Base-by-base conservation (phyloP, 2,888 invertebrate genomes). In the Dolichopus griseipennis region DNA sequence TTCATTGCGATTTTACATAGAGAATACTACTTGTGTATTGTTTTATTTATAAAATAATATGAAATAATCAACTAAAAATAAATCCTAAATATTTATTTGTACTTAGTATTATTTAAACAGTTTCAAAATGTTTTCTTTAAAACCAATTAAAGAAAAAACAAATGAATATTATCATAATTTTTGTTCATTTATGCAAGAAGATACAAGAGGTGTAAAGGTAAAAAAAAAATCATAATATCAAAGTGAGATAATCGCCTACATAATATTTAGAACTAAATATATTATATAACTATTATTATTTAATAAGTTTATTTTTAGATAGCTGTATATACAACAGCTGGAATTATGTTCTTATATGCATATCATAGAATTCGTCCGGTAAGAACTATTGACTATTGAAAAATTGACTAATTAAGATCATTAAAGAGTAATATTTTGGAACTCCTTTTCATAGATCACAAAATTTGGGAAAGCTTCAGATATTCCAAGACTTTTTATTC, bases 401-500 rank as follows among this genome's bases (percentile, higher is more conserved):
- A 61, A 20, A 10, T 20, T 61, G 20, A 18, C 27, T 4, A 27
- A 27, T 27, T 27, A 4, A 27, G 27, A 4, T 20, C 10, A 62
- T 22, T 22, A 62, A 21, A 61, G 15, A 12, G n/a, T n/a, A n/a
- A 20, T 61, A 61, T n/a, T 9, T 62, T 22, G 21, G 20, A 21
- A 12, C 15, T 71, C 71, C 65, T 73, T 72, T 71, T 76, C 73
- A 72, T 76, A 87, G 87, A 83, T 88, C 76, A 84, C 86, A 77
- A 87, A 85, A 79, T 87, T 87, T 76, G 84, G 83, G 52, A 85
- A 83, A 74, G 85, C 86, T 20, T 79, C 79, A 34, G 84, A 85
- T 76, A 81, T 87, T 74, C 87, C 88, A 69, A 81, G 82, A 61
- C 84, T 83, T 73, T 87, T 88, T 73, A 78, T 87, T 72, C 80